A percentile compares a stretch with the other conserved stretches of the same genome.
These are phyloP conservation scores for Platysteira castanea DNA, from an alignment of 2,113 vertebrate genomes.

Conservation along the genomic window DNA sequence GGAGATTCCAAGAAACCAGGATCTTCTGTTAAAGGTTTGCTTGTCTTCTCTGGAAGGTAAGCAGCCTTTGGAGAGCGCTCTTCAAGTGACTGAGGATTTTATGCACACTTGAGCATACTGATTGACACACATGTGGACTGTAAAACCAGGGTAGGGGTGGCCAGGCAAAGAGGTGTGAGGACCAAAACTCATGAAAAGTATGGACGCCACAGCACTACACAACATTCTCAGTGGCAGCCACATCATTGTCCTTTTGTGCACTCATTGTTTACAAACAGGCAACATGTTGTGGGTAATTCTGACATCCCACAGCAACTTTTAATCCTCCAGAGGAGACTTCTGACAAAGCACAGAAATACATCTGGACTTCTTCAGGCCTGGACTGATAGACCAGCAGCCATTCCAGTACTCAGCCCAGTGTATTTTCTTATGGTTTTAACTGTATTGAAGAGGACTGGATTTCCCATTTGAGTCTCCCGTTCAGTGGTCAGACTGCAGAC, in stretches of 20 bases:
- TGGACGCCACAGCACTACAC: not conserved
- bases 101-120: not conserved
- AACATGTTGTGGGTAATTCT: fast-evolving
- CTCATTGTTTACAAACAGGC: fast-evolving
- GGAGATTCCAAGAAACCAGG: not conserved
- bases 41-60: not conserved
- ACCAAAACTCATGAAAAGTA: not conserved
- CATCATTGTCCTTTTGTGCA: fast-evolving
- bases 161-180: not conserved
- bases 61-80: not conserved
- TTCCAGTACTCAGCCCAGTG: not conserved
- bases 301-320: not conserved
- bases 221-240: not conserved
- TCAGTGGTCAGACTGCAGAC: not conserved
- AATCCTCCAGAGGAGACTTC: not conserved
- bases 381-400: not conserved
- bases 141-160: not conserved
- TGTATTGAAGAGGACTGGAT: not conserved
- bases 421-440: not conserved
- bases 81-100: not conserved
- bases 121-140: not conserved
- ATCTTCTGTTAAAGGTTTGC: not conserved
- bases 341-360: not conserved
- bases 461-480: not conserved
- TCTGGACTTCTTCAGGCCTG: not conserved